phyloP scores from a whole-genome alignment of 2,797 vertebrate genomes.

The Botia almorhae region DNA sequence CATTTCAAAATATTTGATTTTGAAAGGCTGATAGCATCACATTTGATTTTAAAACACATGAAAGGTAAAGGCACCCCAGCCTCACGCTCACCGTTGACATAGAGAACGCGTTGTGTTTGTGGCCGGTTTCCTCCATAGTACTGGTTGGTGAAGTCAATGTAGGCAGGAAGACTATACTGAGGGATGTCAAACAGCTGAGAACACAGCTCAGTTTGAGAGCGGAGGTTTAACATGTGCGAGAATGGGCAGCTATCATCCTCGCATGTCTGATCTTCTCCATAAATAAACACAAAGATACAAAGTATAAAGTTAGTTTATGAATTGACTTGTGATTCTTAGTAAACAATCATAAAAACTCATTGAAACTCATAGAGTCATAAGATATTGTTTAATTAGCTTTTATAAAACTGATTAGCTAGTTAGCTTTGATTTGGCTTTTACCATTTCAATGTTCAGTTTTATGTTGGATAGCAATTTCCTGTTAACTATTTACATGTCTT shows the following conservation, averaged over 20 bases:
- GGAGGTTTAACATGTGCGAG: slow-evolving; percentile 75
- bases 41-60: too few relatives aligned
- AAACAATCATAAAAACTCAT: too few relatives aligned
- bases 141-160: slow-evolving; percentile 80
- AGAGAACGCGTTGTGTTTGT: slow-evolving; percentile 78
- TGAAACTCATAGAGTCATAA: too few relatives aligned
- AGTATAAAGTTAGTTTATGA: slow-evolving; percentile 4
- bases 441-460: too few relatives aligned
- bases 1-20: neutral
- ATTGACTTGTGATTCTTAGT: neutral
- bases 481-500: too few relatives aligned
- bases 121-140: slow-evolving; percentile 80
- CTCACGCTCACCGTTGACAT: slow-evolving; percentile 81
- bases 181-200: slow-evolving; percentile 78
- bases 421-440: too few relatives aligned
- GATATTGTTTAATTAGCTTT: too few relatives aligned
- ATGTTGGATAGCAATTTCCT: too few relatives aligned
- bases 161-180: slow-evolving; percentile 65
- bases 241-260: slow-evolving; percentile 81
- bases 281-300: slow-evolving; percentile 25
- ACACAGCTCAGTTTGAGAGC: slow-evolving; percentile 75
- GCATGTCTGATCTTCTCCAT: slow-evolving; percentile 75
- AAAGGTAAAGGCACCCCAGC: neutral
- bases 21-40: neutral
- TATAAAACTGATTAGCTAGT: too few relatives aligned